phyloP scores from a whole-genome alignment of 2,888 invertebrate species.

The Drosophila histrio region DNA sequence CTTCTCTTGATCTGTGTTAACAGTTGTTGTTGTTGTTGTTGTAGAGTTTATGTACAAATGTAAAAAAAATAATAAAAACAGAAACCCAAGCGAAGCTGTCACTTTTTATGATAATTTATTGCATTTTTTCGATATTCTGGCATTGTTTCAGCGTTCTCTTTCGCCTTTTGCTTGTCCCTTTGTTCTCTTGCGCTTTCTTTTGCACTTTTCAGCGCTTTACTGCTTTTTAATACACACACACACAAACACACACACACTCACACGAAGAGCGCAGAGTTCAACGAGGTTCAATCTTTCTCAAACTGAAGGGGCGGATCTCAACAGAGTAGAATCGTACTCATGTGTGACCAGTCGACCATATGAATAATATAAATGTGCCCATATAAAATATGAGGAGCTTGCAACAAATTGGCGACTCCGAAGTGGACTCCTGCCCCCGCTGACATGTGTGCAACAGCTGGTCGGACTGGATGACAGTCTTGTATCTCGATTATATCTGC shows the following conservation, averaged over 20 bases:
- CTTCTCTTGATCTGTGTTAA: slow-evolving; percentile 9
- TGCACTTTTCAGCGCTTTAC: slow-evolving; percentile 45
- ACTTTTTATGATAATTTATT: slow-evolving; percentile 70
- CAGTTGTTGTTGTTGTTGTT: slow-evolving; percentile 25
- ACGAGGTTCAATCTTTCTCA: slow-evolving; percentile 56
- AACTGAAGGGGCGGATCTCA: slow-evolving; percentile 26
- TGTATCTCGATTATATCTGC: slow-evolving; percentile 20
- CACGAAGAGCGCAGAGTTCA: slow-evolving; percentile 51
- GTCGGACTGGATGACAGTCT: slow-evolving; percentile 17
- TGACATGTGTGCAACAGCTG: slow-evolving; percentile 73
- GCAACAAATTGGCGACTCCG: slow-evolving; percentile 60
- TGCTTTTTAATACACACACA: slow-evolving; percentile 12
- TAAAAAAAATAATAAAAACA: slow-evolving; percentile 22
- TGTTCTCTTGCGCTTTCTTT: slow-evolving; percentile 57
- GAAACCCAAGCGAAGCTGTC: slow-evolving; percentile 32
- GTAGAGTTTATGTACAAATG: slow-evolving; percentile 36
- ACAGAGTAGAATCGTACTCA: slow-evolving; percentile 30
- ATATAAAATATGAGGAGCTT: slow-evolving; percentile 39
- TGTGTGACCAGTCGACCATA: slow-evolving; percentile 29
- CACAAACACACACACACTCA: neutral
- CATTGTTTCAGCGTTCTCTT: slow-evolving; percentile 40
- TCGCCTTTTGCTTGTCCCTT: slow-evolving; percentile 23
- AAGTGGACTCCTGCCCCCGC: slow-evolving; percentile 12
- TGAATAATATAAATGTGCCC: slow-evolving; percentile 31
- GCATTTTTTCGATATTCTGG: slow-evolving; percentile 51